A percentile compares a stretch with the other conserved stretches of the same genome.
These are phyloP conservation scores for Trichacis sp. DNA, from an alignment of 2,888 invertebrate genomes.

Conservation along the genomic window DNA sequence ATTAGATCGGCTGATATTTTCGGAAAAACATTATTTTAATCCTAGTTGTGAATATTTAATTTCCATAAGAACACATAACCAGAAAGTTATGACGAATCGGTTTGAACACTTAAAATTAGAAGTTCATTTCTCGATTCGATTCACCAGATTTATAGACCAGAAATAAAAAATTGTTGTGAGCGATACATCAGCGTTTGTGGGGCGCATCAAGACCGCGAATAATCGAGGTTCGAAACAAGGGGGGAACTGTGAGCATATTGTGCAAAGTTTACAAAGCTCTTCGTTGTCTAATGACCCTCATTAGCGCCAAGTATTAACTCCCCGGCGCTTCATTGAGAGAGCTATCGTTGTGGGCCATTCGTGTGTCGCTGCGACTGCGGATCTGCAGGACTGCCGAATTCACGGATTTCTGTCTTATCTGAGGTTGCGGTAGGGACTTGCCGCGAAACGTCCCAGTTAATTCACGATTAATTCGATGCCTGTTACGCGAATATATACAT, in stretches of 20 bases:
- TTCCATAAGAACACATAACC: too few relatives aligned
- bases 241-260: background rate
- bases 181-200: too few relatives aligned
- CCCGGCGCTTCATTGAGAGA: conserved; percentile 13
- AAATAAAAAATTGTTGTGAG: too few relatives aligned
- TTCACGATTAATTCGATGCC: conserved; percentile 22
- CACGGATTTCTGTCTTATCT: conserved; percentile 15
- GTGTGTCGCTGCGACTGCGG: conserved; percentile 13
- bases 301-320: conserved; percentile 39
- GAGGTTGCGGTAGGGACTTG: conserved; percentile 8
- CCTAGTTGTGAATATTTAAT: too few relatives aligned
- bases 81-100: too few relatives aligned
- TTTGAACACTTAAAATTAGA: too few relatives aligned
- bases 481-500: conserved; percentile 19
- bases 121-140: too few relatives aligned
- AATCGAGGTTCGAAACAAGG: background rate
- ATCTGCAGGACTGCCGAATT: conserved; percentile 12
- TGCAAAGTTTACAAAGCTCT: conserved; percentile 18
- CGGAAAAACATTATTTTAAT: too few relatives aligned
- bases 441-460: conserved; percentile 15
- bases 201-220: background rate
- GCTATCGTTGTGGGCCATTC: conserved; percentile 13
- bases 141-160: too few relatives aligned
- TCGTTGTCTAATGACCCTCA: conserved; percentile 39
- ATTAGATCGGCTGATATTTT: too few relatives aligned